Percentiles rank a stretch among this genome's conserved stretches.
Evolutionary conservation across 2,113 vertebrate genomes (phyloP).

Genomic region (Cheilinus undulatus): DNA sequence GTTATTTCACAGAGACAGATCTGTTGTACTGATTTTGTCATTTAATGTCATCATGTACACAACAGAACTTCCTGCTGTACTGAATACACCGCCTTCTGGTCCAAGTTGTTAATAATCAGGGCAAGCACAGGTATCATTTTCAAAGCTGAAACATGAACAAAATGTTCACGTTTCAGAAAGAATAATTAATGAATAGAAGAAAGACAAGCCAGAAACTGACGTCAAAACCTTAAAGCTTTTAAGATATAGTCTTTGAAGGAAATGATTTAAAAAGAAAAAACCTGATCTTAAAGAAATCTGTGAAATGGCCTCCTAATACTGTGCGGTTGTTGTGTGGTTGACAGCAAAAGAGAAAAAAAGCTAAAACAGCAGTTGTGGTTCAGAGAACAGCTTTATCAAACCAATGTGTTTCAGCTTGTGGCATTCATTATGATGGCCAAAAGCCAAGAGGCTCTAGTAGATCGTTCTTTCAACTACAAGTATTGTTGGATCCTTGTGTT

Average conservation of each 20-base stretch:
- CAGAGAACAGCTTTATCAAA: too few species aligned
- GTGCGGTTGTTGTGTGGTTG: not conserved
- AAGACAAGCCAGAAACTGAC: not conserved
- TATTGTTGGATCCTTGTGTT: too few species aligned
- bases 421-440: too few species aligned
- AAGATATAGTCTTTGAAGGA: not conserved
- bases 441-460: too few species aligned
- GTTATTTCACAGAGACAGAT: not conserved
- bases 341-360: too few species aligned
- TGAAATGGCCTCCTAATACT: not conserved
- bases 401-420: too few species aligned
- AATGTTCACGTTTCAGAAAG: conserved; percentile 1
- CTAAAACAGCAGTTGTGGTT: too few species aligned
- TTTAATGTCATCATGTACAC: not conserved
- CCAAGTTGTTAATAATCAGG: not conserved
- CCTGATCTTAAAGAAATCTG: not conserved
- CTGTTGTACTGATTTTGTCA: not conserved
- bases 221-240: conserved; percentile 7
- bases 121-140: not conserved
- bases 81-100: not conserved
- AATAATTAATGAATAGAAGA: conserved; percentile 30
- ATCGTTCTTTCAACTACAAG: too few species aligned
- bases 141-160: not conserved
- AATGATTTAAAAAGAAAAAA: not conserved
- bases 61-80: not conserved